phyloP scores from a whole-genome alignment of 1,140 invertebrate genomes.

The Cotesia chilonis region DNA sequence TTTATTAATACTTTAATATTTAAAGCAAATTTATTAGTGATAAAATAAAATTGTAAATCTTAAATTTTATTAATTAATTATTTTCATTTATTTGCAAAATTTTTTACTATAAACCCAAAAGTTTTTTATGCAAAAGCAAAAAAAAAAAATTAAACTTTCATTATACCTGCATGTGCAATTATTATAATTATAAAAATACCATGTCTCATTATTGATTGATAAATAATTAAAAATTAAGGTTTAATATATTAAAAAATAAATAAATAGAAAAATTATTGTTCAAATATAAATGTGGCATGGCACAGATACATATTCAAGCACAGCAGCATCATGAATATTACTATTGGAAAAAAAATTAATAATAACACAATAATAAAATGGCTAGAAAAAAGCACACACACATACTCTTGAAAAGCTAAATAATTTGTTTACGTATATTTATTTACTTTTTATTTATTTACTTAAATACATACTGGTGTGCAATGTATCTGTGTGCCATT shows the following conservation, averaged over 20 bases:
- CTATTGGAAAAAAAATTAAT: neutral
- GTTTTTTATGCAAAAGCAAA: no score
- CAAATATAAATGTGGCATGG: slow-evolving; percentile 51
- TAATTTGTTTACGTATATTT: slow-evolving; percentile 33
- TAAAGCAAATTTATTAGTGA: neutral
- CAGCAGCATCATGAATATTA: slow-evolving; percentile 36
- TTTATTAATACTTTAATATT: neutral
- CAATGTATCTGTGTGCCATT: slow-evolving; percentile 60
- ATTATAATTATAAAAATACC: no score
- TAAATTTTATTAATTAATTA: no score
- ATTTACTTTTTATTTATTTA: neutral
- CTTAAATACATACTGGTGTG: slow-evolving; percentile 42
- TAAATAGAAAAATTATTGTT: slow-evolving; percentile 35
- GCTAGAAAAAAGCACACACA: slow-evolving; percentile 50
- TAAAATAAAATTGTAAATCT: neutral
- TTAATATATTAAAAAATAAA: slow-evolving; percentile 9
- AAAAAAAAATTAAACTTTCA: no score
- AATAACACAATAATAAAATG: neutral
- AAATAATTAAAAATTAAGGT: slow-evolving; percentile 18
- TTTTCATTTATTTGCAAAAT: neutral
- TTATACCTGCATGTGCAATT: no score
- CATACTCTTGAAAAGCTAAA: slow-evolving; percentile 44
- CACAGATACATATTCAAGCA: slow-evolving; percentile 61
- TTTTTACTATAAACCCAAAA: no score
- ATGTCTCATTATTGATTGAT: slow-evolving; percentile 8